Evolutionary conservation across 2,888 invertebrate genomes (phyloP), one percentile per base, ranked within the genome.

Genomic region (Aphidius colemani): DNA sequence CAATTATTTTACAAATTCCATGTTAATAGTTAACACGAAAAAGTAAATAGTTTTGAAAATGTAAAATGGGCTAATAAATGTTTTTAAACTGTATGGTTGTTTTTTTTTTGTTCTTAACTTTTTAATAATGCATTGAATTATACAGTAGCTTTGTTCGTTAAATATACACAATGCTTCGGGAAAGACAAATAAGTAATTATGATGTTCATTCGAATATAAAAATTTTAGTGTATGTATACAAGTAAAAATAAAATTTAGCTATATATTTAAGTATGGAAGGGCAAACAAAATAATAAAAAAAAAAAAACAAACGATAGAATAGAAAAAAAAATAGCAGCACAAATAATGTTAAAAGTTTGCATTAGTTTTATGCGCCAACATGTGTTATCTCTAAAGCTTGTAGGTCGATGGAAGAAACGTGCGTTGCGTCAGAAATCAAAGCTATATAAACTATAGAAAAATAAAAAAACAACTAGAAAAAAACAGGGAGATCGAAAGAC

Each of bases 321-420:
- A 55, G 40, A 5, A 11, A 10, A 2, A 11, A 40, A 50, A 13
- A 50, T 50, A 41, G 13, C 40, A 39, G 7, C n/a, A 43, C 48
- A 59, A 58, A 11, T 48, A 48, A 13, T 13, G 41, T 50, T 7
- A 7, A 10, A 45, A 46, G 44, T 40, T 59, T 59, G 30, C 30
- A 30, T 40, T 30, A 30, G 7, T 53, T 43, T 41, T 41, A 49
- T 60, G 39, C 18, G 50, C 58, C 64, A 64, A 50, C 30, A 53
- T 55, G 64, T 61, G 65, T 66, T 66, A 64, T 64, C 68, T 65
- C 65, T 63, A 66, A 68, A 60, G 66, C 30, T 30, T 30, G 30
- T 61, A 63, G 65, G 69, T 63, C 63, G 62, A 69, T 66, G 63
- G 66, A 51, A 59, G 62, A 61, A 66, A 68, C 65, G 70, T 67